Evolutionary conservation across 2,113 vertebrate species (phyloP).

Genomic region (Strix aluco): DNA sequence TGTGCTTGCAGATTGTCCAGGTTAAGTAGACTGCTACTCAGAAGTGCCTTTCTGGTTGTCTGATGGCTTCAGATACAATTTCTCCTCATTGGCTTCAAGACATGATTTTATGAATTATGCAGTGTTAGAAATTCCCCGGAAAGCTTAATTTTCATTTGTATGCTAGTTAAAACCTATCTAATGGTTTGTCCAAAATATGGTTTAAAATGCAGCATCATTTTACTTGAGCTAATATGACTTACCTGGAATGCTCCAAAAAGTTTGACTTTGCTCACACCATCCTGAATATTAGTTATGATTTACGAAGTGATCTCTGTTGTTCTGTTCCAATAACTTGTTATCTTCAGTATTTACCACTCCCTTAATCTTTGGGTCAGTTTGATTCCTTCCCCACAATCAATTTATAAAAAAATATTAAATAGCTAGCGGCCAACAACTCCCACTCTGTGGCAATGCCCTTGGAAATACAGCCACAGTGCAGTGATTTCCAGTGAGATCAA

Average conservation of each 20-base stretch:
- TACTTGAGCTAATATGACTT: not conserved
- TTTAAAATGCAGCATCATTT: not conserved
- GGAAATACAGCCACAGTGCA: not conserved
- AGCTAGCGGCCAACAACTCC: not conserved
- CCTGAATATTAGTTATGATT: not conserved
- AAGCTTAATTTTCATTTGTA: not conserved
- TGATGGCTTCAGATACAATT: not conserved
- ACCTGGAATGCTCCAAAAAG: not conserved
- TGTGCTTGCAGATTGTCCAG: not conserved
- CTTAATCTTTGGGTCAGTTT: not conserved
- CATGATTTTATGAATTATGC: not conserved
- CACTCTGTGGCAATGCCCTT: not conserved
- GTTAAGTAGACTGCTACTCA: not conserved
- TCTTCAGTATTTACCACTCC: not conserved
- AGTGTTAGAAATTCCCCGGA: not conserved
- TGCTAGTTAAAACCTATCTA: not conserved
- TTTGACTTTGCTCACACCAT: not conserved
- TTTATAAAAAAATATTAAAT: not conserved
- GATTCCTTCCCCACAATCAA: not conserved
- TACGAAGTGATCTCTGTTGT: not conserved
- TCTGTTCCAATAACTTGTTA: not conserved
- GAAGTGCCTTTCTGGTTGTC: not conserved
- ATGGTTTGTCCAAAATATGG: not conserved
- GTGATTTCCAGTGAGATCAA: not conserved
- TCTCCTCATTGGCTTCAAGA: not conserved